These are phyloP conservation scores for Sebastiscus albofasciatus DNA, from an alignment of 2,797 vertebrate genomes.

Conservation along the genomic window DNA sequence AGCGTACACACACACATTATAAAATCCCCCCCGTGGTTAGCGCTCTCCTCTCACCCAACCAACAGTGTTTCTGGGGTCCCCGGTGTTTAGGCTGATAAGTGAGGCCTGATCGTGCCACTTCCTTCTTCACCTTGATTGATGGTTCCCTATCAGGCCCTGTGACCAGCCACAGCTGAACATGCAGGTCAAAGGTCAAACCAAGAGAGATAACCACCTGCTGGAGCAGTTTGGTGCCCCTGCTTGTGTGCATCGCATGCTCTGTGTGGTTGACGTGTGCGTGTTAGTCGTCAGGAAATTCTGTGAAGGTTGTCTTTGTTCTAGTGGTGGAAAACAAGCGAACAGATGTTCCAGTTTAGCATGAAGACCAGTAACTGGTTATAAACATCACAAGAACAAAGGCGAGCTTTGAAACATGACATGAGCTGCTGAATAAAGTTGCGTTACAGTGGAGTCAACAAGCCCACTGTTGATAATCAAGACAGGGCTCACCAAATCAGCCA, in stretches of 20 bases:
- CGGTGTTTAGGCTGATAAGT: slow-evolving; percentile 66
- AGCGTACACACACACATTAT: not conserved
- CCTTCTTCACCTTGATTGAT: slow-evolving; percentile 72
- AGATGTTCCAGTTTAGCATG: slow-evolving; percentile 56
- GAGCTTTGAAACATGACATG: slow-evolving; percentile 18
- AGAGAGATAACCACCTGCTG: slow-evolving; percentile 79
- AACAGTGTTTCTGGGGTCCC: slow-evolving; percentile 10
- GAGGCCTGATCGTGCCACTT: slow-evolving; percentile 55
- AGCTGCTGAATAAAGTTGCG: not conserved
- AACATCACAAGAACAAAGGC: slow-evolving; percentile 20
- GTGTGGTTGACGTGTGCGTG: slow-evolving; percentile 19
- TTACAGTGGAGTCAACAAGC: not conserved
- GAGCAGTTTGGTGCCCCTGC: slow-evolving; percentile 28
- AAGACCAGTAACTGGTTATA: slow-evolving; percentile 20
- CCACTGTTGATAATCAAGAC: slow-evolving; percentile 8
- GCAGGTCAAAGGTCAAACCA: slow-evolving; percentile 68
- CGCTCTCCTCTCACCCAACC: not conserved
- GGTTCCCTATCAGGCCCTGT: slow-evolving; percentile 51
- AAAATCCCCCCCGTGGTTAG: not conserved
- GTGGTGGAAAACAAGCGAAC: slow-evolving; percentile 47
- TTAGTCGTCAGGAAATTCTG: slow-evolving; percentile 50
- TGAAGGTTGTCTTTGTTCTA: slow-evolving; percentile 52
- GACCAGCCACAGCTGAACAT: slow-evolving; percentile 57
- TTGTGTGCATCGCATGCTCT: slow-evolving; percentile 36
- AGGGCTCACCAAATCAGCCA: slow-evolving; percentile 4